These are phyloP conservation scores for Molossus molossus DNA, from an alignment of 2,797 vertebrate species.

Conservation along the genomic window DNA sequence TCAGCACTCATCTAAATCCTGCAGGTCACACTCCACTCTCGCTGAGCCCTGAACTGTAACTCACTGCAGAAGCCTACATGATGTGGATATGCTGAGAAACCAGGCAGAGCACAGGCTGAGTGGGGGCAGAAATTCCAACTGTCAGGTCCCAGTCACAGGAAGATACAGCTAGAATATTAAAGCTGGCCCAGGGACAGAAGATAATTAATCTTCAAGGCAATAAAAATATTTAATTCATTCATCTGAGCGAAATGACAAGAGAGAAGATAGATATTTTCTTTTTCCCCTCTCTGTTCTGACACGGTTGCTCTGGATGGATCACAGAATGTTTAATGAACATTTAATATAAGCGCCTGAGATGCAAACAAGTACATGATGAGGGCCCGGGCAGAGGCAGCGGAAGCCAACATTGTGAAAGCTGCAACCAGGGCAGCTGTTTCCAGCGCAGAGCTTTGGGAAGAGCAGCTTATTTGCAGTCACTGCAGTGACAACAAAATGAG, in stretches of 20 bases:
- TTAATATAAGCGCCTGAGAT: constrained; percentile 69
- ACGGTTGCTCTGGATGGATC: constrained; percentile 67
- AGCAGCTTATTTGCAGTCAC: not conserved
- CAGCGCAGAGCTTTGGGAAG: constrained; percentile 61
- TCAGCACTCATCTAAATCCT: constrained; percentile 14
- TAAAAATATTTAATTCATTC: constrained; percentile 86
- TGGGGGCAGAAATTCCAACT: constrained; percentile 46
- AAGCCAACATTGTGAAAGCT: not conserved
- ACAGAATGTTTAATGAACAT: constrained; percentile 68
- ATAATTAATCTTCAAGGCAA: constrained; percentile 86
- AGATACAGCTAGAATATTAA: constrained; percentile 78
- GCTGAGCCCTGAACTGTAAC: not conserved
- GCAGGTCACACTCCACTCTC: not conserved
- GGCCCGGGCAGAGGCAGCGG: not conserved
- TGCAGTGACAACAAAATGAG: constrained; percentile 31
- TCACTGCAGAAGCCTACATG: constrained; percentile 36
- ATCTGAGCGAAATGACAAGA: constrained; percentile 79
- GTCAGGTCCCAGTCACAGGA: constrained; percentile 66
- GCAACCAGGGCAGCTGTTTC: not conserved
- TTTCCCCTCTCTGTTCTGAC: constrained; percentile 66
- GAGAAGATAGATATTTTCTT: constrained; percentile 81
- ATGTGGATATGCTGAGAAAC: not conserved
- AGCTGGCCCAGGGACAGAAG: constrained; percentile 69
- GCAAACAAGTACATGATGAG: constrained; percentile 63
- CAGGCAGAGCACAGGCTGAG: not conserved